Conservation (phyloP, 2,113 vertebrate genomes). For the Oplegnathus fasciatus region DNA sequence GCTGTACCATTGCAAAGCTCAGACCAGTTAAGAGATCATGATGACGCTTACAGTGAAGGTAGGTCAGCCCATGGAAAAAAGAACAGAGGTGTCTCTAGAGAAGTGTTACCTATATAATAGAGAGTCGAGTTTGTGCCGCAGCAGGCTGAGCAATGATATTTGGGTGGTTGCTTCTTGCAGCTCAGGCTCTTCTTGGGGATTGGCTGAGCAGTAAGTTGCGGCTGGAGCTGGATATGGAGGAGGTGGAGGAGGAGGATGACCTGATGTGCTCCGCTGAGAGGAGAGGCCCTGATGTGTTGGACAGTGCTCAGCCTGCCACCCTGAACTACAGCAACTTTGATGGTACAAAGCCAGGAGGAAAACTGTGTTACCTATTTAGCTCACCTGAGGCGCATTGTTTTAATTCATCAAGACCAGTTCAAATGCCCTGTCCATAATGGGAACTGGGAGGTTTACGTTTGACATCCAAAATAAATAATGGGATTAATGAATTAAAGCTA, state of each 20-base stretch:
- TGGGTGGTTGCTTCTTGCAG: constrained; percentile 76
- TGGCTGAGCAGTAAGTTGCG: constrained; percentile 91
- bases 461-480: no score
- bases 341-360: constrained; percentile 80
- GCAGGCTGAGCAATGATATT: not conserved
- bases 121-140: constrained; percentile 1
- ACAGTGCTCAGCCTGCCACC: constrained; percentile 43
- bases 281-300: constrained; percentile 37
- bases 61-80: constrained; percentile 15
- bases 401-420: not conserved
- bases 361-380: not conserved
- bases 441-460: not conserved
- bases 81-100: not conserved
- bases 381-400: constrained; percentile 4
- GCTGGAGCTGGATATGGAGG: constrained; percentile 82
- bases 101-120: constrained; percentile 22
- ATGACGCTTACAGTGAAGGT: constrained; percentile 91
- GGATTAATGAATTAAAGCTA: no score
- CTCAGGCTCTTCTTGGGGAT: constrained; percentile 88
- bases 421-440: not conserved
- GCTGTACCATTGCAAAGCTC: constrained; percentile 76
- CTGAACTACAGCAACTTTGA: constrained; percentile 86
- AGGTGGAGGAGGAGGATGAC: constrained; percentile 80
- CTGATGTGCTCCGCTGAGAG: constrained; percentile 51
- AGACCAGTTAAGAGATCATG: constrained; percentile 86